Conservation (phyloP, 2,888 invertebrate species). For the Cryptops parisi region DNA sequence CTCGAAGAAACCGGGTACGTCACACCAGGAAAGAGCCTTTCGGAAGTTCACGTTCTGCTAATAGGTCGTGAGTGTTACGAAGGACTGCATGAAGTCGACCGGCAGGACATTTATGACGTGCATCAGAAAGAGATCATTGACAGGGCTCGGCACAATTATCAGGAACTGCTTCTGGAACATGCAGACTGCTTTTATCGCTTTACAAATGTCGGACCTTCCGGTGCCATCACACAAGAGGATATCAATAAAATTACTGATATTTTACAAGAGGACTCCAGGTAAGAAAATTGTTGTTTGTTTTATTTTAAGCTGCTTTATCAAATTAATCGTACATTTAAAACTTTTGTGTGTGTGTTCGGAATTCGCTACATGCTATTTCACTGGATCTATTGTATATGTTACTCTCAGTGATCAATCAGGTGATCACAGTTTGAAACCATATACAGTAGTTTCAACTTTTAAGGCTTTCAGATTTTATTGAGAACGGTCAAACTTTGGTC, state of each 20-base stretch:
- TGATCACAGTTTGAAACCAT: no score
- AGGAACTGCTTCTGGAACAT: slow-evolving; percentile 81
- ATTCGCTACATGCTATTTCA: slow-evolving; percentile 2
- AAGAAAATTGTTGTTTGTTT: no score
- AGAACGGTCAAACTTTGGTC: no score
- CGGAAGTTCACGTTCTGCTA: slow-evolving; percentile 72
- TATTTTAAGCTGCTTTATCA: background rate
- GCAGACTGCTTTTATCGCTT: slow-evolving; percentile 87
- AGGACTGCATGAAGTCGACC: slow-evolving; percentile 74
- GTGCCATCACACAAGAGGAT: slow-evolving; percentile 85
- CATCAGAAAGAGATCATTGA: slow-evolving; percentile 83
- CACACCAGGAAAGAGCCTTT: slow-evolving; percentile 82
- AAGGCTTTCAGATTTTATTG: no score
- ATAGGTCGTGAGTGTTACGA: slow-evolving; percentile 92
- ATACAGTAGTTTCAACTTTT: no score
- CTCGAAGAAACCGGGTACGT: slow-evolving; percentile 89
- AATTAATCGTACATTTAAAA: slow-evolving; percentile 17
- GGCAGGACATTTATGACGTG: slow-evolving; percentile 81
- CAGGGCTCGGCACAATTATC: slow-evolving; percentile 77
- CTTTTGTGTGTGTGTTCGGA: background rate
- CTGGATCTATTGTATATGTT: no score
- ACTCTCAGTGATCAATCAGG: no score
- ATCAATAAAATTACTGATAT: slow-evolving; percentile 85
- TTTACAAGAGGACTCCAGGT: slow-evolving; percentile 81
- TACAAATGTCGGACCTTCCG: slow-evolving; percentile 70